These are phyloP conservation scores for Anomalospiza imberbis DNA, from an alignment of 2,797 vertebrate genomes.

Conservation along the genomic window DNA sequence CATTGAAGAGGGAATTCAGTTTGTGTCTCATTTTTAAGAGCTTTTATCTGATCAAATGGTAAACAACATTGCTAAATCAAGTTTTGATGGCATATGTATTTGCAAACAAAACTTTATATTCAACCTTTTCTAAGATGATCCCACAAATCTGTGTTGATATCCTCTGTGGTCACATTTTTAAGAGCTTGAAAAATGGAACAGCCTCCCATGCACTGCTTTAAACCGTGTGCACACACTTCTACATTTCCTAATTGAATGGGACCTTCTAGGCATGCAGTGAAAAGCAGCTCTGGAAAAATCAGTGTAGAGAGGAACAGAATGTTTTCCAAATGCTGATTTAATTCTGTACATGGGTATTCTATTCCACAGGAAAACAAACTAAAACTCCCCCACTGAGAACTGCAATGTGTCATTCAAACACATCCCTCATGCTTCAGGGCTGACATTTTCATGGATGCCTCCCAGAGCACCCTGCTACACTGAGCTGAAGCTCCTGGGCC, in stretches of 20 bases:
- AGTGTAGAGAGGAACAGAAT: neutral
- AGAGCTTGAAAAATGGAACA: slow-evolving; percentile 15
- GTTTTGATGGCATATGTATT: slow-evolving; percentile 44
- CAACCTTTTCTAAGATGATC: slow-evolving; percentile 34
- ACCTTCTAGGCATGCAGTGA: slow-evolving; percentile 11
- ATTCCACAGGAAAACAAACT: neutral
- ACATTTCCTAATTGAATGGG: slow-evolving; percentile 45
- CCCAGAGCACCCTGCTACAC: neutral
- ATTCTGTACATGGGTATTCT: slow-evolving; percentile 5
- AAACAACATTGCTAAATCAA: slow-evolving; percentile 49
- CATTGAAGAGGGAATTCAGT: slow-evolving; percentile 44
- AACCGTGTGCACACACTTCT: neutral
- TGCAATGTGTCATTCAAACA: neutral
- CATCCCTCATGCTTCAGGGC: neutral
- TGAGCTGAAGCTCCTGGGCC: neutral
- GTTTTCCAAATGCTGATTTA: slow-evolving; percentile 40
- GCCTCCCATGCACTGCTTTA: neutral
- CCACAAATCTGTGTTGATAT: slow-evolving; percentile 47
- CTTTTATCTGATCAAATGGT: slow-evolving; percentile 65
- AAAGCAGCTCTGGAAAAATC: slow-evolving; percentile 33
- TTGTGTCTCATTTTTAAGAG: slow-evolving; percentile 46
- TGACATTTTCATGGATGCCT: neutral
- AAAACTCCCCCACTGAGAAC: neutral
- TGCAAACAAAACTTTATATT: slow-evolving; percentile 58
- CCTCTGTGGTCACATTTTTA: slow-evolving; percentile 35